Evolutionary conservation across 1,140 invertebrate species (phyloP).

Genomic region (Sinella curviseta): DNA sequence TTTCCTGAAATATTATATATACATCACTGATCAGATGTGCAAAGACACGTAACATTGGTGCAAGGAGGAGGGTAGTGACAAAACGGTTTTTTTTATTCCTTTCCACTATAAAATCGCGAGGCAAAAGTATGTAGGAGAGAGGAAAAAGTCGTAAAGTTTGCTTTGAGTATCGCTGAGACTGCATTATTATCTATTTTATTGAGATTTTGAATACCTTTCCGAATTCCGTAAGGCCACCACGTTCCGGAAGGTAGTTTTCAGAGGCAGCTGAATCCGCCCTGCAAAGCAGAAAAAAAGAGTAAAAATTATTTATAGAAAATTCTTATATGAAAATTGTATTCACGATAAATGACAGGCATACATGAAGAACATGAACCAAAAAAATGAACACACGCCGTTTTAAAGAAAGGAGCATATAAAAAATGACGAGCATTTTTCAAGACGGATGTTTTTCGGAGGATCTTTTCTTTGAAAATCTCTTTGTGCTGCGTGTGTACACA

Average conservation of each 20-base stretch:
- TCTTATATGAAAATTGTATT: too few relatives aligned
- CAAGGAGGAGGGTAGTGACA: too few relatives aligned
- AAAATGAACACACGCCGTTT: constrained; percentile 13
- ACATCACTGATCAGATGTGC: too few relatives aligned
- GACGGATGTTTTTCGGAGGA: not conserved
- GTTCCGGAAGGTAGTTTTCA: constrained; percentile 46
- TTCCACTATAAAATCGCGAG: too few relatives aligned
- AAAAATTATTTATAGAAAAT: too few relatives aligned
- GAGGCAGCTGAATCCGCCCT: constrained; percentile 48
- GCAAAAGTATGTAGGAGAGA: not conserved
- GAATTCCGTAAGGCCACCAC: constrained; percentile 68
- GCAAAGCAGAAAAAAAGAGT: constrained; percentile 13
- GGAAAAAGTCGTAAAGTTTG: not conserved
- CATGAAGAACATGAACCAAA: not conserved
- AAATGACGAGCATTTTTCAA: not conserved
- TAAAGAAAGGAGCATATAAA: not conserved
- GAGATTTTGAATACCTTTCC: constrained; percentile 64
- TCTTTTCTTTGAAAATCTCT: too few relatives aligned
- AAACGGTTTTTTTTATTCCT: too few relatives aligned
- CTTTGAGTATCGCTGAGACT: constrained; percentile 3
- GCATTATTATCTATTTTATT: constrained; percentile 22
- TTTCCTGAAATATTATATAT: too few relatives aligned
- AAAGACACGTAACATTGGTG: too few relatives aligned
- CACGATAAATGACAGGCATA: too few relatives aligned
- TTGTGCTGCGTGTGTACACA: too few relatives aligned